Conservation (phyloP, 2,113 vertebrate species). For the Thermophis baileyi region DNA sequence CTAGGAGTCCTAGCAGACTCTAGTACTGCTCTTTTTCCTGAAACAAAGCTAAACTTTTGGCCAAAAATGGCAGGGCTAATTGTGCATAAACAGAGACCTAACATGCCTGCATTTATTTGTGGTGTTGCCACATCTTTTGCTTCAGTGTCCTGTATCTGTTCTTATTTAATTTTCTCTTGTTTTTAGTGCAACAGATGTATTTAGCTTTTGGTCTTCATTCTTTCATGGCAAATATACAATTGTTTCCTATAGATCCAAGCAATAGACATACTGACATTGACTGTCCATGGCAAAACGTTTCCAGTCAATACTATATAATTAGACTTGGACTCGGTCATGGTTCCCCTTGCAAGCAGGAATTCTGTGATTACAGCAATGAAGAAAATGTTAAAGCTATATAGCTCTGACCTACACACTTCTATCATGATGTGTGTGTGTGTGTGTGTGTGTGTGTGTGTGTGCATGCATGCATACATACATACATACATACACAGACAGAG, state of each 20-base stretch:
- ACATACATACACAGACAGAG: neutral
- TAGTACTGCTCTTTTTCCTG: neutral
- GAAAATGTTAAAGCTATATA: neutral
- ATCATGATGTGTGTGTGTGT: neutral
- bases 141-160: neutral
- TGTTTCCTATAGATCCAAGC: neutral
- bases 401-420: neutral
- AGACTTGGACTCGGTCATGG: neutral
- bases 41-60: neutral
- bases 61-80: neutral
- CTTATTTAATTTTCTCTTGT: neutral
- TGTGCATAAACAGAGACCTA: neutral
- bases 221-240: neutral
- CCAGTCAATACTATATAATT: neutral
- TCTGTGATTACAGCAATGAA: neutral
- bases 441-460: too few relatives aligned
- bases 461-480: too few relatives aligned
- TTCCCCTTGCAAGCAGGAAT: neutral
- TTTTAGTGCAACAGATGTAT: neutral
- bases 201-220: neutral
- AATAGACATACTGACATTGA: neutral
- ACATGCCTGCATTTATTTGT: neutral
- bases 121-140: neutral
- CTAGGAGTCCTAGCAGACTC: neutral
- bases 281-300: neutral